A percentile compares a stretch with the other conserved stretches of the same genome.
phyloP scores from a whole-genome alignment of 2,113 vertebrate genomes.

The Sitta europaea region DNA sequence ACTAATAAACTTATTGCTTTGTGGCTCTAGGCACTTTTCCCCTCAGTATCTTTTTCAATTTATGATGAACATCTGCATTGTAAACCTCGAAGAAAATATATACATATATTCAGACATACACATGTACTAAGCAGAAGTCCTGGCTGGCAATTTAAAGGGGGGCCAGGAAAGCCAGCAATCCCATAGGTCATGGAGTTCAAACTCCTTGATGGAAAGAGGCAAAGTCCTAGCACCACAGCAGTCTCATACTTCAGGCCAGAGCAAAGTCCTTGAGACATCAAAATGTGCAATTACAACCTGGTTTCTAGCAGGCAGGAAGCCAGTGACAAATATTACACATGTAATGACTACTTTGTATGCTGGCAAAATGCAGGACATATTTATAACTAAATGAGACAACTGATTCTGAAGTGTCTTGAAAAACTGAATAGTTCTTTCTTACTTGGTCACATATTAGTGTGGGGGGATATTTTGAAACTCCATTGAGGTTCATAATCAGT shows the following conservation, averaged over 20 bases:
- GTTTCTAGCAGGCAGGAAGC: not conserved
- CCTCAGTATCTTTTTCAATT: not conserved
- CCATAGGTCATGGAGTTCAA: not conserved
- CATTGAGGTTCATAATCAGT: not conserved
- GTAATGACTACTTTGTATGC: not conserved
- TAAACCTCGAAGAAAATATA: not conserved
- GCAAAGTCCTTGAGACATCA: not conserved
- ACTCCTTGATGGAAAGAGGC: not conserved
- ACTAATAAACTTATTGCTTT: not conserved
- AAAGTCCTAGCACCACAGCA: not conserved
- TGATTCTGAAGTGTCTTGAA: not conserved
- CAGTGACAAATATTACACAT: not conserved
- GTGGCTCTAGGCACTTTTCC: not conserved
- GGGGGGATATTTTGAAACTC: not conserved
- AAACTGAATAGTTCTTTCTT: not conserved
- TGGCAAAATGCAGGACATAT: not conserved
- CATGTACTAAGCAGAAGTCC: not conserved
- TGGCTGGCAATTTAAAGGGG: not conserved
- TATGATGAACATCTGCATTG: not conserved
- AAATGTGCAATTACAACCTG: not conserved
- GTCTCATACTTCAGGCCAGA: not conserved
- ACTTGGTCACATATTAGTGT: not conserved
- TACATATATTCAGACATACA: not conserved
- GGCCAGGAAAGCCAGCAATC: not conserved
- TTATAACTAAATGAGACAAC: not conserved